Base-by-base conservation (phyloP, 2,113 vertebrate genomes). In the Lamprologus ornatipinnis region DNA sequence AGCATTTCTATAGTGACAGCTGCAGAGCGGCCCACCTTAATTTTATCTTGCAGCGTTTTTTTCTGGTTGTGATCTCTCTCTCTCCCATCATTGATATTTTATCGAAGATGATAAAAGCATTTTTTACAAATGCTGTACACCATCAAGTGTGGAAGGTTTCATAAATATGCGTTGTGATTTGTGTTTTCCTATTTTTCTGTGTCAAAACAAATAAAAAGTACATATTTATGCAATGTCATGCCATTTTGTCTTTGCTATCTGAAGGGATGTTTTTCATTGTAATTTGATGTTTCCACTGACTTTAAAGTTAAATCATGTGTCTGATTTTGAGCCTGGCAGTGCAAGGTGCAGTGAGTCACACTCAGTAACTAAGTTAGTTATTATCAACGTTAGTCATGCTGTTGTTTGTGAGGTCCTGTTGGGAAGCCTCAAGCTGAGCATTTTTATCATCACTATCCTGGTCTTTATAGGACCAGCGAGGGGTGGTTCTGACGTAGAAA, bases 191-290 rank as follows among this genome's bases (percentile, higher is more conserved):
- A 45, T 45, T 73, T 73, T 45, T 45, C 60, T n/a, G 60, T 45
- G 21, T 73, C 40, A 23, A 21, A 42, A 42, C 13, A 42, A 70
- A 70, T 63, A 63, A 63, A 73, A 23, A 70, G 21, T 23, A 17
- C 37, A 1, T 42, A 45, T 73, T 73, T 75, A 26, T 73, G 14
- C 15, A 26, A 75, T 28, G 13, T 26, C 37, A 26, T 73, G 68
- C 21, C 21, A 4, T 26, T 42, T 75, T 28, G 21, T 28, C 8
- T 28, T 47, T 73, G 7, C 37, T 3, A 26, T 23, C 40, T 73
- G 68, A 73, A 73, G n/a, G 7, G 21, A 45, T 73, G 7, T 45
- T 45, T 45, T 73, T 73, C 65, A 70, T 14, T 70, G 65, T 42
- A 23, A 73, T 45, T 17, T 73, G 40, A 47, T 17, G 14, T 73